Evolutionary conservation across 2,797 vertebrate genomes (phyloP).

Genomic region (Phalloptychus januarius): DNA sequence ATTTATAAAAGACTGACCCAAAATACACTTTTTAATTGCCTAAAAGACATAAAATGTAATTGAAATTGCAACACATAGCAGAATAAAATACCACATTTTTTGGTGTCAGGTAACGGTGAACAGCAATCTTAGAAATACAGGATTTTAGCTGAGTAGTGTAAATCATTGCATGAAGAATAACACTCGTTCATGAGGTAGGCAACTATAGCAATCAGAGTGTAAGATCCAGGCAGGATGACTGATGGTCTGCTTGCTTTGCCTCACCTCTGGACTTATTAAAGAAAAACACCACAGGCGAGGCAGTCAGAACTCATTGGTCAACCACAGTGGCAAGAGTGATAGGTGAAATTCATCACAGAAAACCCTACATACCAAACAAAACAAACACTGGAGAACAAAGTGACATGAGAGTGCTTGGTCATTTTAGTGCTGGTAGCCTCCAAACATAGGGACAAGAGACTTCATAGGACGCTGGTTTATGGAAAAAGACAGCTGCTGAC

Average conservation of each 20-base stretch:
- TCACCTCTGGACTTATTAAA: constrained; percentile 81
- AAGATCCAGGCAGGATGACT: constrained; percentile 71
- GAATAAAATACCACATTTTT: neutral
- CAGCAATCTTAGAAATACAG: constrained; percentile 14
- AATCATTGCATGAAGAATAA: constrained; percentile 21
- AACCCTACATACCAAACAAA: constrained; percentile 69
- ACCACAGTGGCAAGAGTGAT: constrained; percentile 60
- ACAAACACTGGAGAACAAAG: constrained; percentile 53
- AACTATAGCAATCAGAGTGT: constrained; percentile 59
- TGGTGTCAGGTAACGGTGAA: neutral
- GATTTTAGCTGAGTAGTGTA: constrained; percentile 33
- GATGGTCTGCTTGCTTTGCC: constrained; percentile 70
- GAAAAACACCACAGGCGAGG: constrained; percentile 73
- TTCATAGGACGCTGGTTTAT: constrained; percentile 56
- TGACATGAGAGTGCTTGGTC: constrained; percentile 55
- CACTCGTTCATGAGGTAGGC: constrained; percentile 26
- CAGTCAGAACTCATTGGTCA: constrained; percentile 68
- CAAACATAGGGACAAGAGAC: constrained; percentile 60
- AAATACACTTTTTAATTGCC: neutral
- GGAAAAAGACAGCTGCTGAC: constrained; percentile 62
- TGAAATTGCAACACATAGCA: neutral
- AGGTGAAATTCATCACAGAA: constrained; percentile 75
- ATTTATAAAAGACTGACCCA: neutral
- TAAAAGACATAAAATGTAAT: neutral
- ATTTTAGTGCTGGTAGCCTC: constrained; percentile 59